Conservation (phyloP, 2,113 vertebrate species). For the Nansenia antarctica region DNA sequence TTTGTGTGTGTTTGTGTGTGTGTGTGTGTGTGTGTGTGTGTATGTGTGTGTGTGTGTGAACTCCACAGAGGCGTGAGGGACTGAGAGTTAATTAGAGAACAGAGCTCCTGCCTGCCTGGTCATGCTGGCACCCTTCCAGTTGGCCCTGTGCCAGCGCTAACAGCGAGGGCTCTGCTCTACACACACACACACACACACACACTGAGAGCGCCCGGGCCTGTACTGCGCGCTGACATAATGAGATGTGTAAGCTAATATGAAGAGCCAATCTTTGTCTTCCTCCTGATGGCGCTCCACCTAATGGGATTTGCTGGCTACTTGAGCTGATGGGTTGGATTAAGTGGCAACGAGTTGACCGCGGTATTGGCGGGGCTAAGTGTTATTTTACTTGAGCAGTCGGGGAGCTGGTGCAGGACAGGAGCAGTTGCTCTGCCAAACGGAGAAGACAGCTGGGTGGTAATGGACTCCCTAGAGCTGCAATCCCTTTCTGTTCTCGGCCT, state of each 20-base stretch:
- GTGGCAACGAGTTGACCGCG: no score
- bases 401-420: no score
- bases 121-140: conserved; percentile 56
- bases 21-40: conserved; percentile 19
- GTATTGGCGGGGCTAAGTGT: no score
- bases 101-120: conserved; percentile 15
- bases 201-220: neutral
- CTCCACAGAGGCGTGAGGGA: conserved; percentile 16
- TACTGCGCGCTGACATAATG: conserved; percentile 57
- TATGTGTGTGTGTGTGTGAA: conserved; percentile 2
- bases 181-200: conserved; percentile 10
- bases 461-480: no score
- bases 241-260: conserved; percentile 63
- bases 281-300: conserved; percentile 45
- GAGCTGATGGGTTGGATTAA: conserved; percentile 59
- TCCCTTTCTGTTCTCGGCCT: no score
- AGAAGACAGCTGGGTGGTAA: no score
- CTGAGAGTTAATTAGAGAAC: conserved; percentile 56
- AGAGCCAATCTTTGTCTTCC: conserved; percentile 45
- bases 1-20: no score
- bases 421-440: no score
- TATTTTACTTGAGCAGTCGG: no score
- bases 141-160: conserved; percentile 49
- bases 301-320: conserved; percentile 57
- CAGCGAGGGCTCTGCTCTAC: conserved; percentile 9